Base-by-base conservation (phyloP, 2,797 vertebrate species). In the Eulemur mongoz region DNA sequence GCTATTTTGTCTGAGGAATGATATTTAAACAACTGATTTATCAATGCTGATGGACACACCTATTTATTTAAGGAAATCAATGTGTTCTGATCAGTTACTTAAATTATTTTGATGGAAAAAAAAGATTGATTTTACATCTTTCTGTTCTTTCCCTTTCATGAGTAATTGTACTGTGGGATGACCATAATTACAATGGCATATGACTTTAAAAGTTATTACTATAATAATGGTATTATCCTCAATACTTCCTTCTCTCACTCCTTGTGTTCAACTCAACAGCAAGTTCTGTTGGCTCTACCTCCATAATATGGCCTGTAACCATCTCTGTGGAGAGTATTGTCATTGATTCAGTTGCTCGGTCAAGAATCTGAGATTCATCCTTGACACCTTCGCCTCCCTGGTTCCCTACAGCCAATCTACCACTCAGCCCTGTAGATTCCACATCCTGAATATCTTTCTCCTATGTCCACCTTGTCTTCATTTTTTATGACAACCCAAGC, bases 101-200 rank as follows among this genome's bases (percentile, higher is more conserved):
- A 91, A 78, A 79, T 85, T 95, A 83, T 91, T 91, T 81, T 95
- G 79, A 84, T 91, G 38, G 78, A 17, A 59, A 91, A 67, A 67
- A 65, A 40, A 23, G 38, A 67, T 30, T 84, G 75, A 84, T 87
- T 96, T 96, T 91, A 13, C 69, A 76, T 84, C 43, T 92, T 82
- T 35, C 61, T 81, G 2, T 88, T 93, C 63, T 35, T 76, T 95
- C 38, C 14, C 3, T 92, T 79, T 83, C 52, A 40, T 83, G 48
- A 79, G 27, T 89, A 52, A 45, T 73, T 80, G 40, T 92, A 43
- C 45, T 92, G 38, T 85, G n/a, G 52, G 7, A 12, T 91, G 57
- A 52, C 32, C 69, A 57, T 32, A 80, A 25, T 93, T 54, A 10
- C 27, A 87, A 73, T n/a, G 23, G 8, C 38, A 63, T 84, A 20